Evolutionary conservation across 1,140 invertebrate genomes (phyloP).

Genomic region (Temnothorax curvispinosus): DNA sequence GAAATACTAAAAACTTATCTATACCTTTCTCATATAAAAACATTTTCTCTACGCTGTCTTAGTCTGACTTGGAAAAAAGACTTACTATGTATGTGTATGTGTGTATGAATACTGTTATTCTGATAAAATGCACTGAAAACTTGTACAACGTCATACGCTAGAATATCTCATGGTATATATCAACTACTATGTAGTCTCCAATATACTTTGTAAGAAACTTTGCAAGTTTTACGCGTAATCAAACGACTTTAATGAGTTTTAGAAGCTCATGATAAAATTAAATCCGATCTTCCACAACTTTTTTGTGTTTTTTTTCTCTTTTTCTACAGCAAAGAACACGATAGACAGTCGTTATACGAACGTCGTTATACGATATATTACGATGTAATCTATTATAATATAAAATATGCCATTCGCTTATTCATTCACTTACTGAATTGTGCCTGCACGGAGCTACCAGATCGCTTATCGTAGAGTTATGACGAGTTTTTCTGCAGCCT

Average conservation of each 20-base stretch:
- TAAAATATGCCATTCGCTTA: slow-evolving; percentile 86
- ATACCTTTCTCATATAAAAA: slow-evolving; percentile 60
- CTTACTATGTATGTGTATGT: slow-evolving; percentile 3
- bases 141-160: slow-evolving; percentile 29
- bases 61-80: slow-evolving; percentile 52
- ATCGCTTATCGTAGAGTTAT: slow-evolving; percentile 88
- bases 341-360: slow-evolving; percentile 39
- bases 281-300: slow-evolving; percentile 19
- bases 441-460: slow-evolving; percentile 84
- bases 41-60: slow-evolving; percentile 46
- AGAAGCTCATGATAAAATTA: slow-evolving; percentile 34
- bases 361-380: slow-evolving; percentile 26
- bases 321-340: slow-evolving; percentile 30
- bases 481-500: slow-evolving; percentile 88
- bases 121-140: slow-evolving; percentile 43
- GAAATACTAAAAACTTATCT: slow-evolving; percentile 69
- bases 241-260: slow-evolving; percentile 17
- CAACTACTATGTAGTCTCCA: slow-evolving; percentile 50
- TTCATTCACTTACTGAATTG: slow-evolving; percentile 87
- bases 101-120: slow-evolving; percentile 69
- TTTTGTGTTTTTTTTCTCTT: not conserved
- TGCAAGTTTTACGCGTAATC: slow-evolving; percentile 34
- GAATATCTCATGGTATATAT: slow-evolving; percentile 46
- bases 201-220: slow-evolving; percentile 19
- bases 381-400: not conserved